Base-by-base conservation (phyloP, 1,140 invertebrate genomes). In the Hycleus phaleratus region DNA sequence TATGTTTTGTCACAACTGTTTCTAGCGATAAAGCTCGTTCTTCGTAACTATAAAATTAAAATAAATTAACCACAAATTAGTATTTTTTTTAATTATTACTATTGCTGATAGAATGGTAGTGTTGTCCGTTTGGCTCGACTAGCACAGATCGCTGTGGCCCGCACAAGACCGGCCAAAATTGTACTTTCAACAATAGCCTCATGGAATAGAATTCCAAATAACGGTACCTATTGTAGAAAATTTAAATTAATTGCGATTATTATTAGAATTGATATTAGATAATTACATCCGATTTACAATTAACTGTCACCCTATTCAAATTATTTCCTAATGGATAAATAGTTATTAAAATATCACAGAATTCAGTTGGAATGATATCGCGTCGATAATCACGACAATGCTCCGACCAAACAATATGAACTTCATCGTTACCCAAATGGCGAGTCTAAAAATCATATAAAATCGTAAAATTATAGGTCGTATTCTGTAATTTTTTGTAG, bases 341-440 rank as follows among this genome's bases (percentile, higher is more conserved):
- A 7, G 93, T 92, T 71, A 99, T 97, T 5, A 99, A 81, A 47
- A 98, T 92, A 79, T 99, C 97, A 73, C 96, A 98, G 80, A 99
- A 99, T 78, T 99, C 95, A 10, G 97, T 99, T 24, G 97, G 94
- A 73, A 99, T 90, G 59, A 98, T 97, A 66, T 95, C 95, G 40
- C 96, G 81, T 55, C 95, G 83, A 79, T 99, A 99, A 70, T 97
- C 93, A 50, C 95, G 80, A 72, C 81, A 84, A 74, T 99, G 95
- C 73, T 99, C 97, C 18, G 94, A 97, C 97, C 97, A 99, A 10
- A 99, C 94, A 59, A 99, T 96, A 71, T 99, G 96, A 38, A 99
- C 93, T 78, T 99, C 97, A 77, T 99, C 97, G 76, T 99, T 99
- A 43, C 95, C 95, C 49, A 98, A 78, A 81, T 98, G 96, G 8